A percentile compares a stretch with the other conserved stretches of the same genome.
phyloP scores from a whole-genome alignment of 2,797 vertebrate species.

The Champsocephalus esox region DNA sequence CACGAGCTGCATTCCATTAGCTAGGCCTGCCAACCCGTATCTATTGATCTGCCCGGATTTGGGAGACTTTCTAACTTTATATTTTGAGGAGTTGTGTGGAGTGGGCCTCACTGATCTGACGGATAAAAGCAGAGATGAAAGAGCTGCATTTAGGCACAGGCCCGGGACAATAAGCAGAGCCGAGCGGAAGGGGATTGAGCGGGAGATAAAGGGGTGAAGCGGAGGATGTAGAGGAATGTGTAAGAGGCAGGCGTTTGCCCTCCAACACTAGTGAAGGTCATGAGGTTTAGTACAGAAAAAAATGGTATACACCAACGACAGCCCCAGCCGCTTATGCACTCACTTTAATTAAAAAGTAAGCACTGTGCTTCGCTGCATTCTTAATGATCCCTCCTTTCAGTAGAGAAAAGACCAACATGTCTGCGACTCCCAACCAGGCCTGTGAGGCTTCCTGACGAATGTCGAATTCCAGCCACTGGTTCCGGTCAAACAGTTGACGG shows the following conservation, averaged over 20 bases:
- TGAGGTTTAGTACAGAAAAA: slow-evolving; percentile 2
- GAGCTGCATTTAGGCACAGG: slow-evolving; percentile 75
- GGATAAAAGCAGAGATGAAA: slow-evolving; percentile 84
- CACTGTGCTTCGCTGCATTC: neutral
- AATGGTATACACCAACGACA: neutral
- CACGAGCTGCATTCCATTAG: slow-evolving; percentile 83
- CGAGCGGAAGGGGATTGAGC: slow-evolving; percentile 54
- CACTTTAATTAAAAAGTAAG: slow-evolving; percentile 31
- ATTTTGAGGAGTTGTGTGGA: slow-evolving; percentile 78
- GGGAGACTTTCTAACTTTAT: slow-evolving; percentile 81
- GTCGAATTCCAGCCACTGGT: slow-evolving; percentile 10
- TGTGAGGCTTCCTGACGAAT: slow-evolving; percentile 1
- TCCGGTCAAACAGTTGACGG: neutral
- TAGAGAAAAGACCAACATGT: slow-evolving; percentile 57
- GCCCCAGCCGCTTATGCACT: neutral
- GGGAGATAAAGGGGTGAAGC: slow-evolving; percentile 73
- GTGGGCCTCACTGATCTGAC: slow-evolving; percentile 78
- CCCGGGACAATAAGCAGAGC: slow-evolving; percentile 73
- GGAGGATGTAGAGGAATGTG: slow-evolving; percentile 54
- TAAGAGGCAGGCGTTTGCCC: slow-evolving; percentile 46
- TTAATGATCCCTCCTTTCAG: slow-evolving; percentile 1
- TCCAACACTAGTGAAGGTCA: slow-evolving; percentile 60
- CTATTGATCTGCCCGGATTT: slow-evolving; percentile 82
- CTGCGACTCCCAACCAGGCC: slow-evolving; percentile 5
- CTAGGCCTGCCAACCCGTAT: slow-evolving; percentile 80